phyloP scores from a whole-genome alignment of 2,888 invertebrate genomes.

The Cryptocephalus primarius region DNA sequence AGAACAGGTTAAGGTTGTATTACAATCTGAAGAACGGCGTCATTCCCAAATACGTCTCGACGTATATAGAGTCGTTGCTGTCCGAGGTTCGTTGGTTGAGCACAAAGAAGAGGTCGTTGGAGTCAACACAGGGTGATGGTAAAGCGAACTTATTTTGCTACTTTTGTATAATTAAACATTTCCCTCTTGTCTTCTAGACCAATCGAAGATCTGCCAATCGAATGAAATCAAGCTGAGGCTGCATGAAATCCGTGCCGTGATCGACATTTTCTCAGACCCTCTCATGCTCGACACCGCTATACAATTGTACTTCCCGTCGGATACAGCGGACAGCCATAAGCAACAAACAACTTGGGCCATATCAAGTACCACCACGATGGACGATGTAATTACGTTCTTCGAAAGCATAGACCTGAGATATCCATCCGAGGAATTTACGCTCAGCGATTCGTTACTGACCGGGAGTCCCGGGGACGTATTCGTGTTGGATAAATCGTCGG shows the following conservation, averaged over 20 bases:
- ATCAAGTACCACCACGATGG: constrained; percentile 25
- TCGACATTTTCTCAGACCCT: constrained; percentile 38
- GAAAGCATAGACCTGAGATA: constrained; percentile 34
- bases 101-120: constrained; percentile 37
- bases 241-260: constrained; percentile 45
- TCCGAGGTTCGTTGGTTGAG: constrained; percentile 44
- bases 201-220: constrained; percentile 31
- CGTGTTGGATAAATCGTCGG: constrained; percentile 41
- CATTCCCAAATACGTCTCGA: constrained; percentile 40
- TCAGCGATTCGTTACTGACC: constrained; percentile 32
- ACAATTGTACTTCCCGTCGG: no score
- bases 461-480: constrained; percentile 40
- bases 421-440: constrained; percentile 34
- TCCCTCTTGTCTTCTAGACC: no score
- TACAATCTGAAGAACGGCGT: constrained; percentile 46
- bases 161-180: constrained; percentile 6
- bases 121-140: constrained; percentile 23
- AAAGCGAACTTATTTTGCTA: neutral
- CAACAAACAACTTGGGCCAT: no score
- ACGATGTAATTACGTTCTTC: constrained; percentile 39
- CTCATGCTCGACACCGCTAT: no score
- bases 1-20: constrained; percentile 33
- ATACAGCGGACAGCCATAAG: no score
- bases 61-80: constrained; percentile 42
- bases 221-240: constrained; percentile 42